Conservation (phyloP, 1,140 invertebrate genomes). For the Bombus difficillimus region DNA sequence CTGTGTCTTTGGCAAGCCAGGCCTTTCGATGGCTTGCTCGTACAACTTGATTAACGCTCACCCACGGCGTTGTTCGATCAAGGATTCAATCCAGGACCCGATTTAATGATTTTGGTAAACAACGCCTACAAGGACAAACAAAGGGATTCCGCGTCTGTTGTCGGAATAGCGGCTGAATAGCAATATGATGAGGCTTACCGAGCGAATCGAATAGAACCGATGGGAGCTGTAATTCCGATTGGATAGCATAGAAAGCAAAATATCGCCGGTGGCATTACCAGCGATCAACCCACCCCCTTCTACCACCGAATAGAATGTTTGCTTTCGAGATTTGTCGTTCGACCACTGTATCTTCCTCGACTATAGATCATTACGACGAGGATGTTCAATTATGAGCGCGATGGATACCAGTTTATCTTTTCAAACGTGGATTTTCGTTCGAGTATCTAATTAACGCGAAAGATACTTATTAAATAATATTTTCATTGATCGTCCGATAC, state of each 20-base stretch:
- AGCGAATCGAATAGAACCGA: constrained; percentile 5
- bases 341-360: neutral
- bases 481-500: no score
- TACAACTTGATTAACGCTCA: constrained; percentile 30
- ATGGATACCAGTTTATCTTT: neutral
- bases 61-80: constrained; percentile 16
- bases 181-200: constrained; percentile 50
- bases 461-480: neutral
- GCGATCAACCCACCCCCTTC: neutral
- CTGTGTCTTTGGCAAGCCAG: neutral
- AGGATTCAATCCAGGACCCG: constrained; percentile 26
- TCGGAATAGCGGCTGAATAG: constrained; percentile 39
- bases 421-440: neutral
- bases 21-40: neutral
- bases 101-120: constrained; percentile 52
- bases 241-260: constrained; percentile 17
- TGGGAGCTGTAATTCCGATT: constrained; percentile 5
- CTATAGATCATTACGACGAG: no score
- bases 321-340: neutral
- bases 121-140: constrained; percentile 38
- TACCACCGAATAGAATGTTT: neutral
- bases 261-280: constrained; percentile 3
- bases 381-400: neutral
- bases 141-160: constrained; percentile 40
- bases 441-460: no score